Conservation (phyloP, 2,797 vertebrate genomes). For the Rhinichthys osculus region DNA sequence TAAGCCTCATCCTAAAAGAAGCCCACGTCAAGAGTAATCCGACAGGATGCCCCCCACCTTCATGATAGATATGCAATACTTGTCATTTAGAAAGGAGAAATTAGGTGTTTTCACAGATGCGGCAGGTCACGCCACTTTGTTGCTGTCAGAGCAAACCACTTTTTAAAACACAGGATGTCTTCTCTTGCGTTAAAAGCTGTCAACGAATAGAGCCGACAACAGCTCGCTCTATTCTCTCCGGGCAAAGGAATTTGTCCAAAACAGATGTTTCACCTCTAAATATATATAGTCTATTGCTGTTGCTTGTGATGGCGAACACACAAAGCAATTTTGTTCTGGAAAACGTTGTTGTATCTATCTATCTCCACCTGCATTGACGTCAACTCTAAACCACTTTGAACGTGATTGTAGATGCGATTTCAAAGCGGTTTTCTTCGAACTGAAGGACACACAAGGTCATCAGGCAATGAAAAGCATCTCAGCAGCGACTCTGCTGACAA, state of each 20-base stretch:
- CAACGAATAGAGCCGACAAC: slow-evolving; percentile 62
- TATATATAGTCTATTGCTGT: slow-evolving; percentile 14
- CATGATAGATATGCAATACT: slow-evolving; percentile 54
- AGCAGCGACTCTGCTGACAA: background rate
- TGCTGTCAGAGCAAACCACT: slow-evolving; percentile 66
- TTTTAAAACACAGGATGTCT: slow-evolving; percentile 53
- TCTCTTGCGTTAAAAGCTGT: slow-evolving; percentile 54
- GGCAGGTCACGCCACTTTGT: slow-evolving; percentile 72
- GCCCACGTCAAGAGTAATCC: background rate
- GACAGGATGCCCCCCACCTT: slow-evolving; percentile 13
- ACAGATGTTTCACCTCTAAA: slow-evolving; percentile 56
- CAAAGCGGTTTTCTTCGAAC: slow-evolving; percentile 26
- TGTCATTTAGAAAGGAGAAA: slow-evolving; percentile 70
- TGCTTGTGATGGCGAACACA: slow-evolving; percentile 15
- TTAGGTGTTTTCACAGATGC: slow-evolving; percentile 66
- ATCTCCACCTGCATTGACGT: slow-evolving; percentile 27
- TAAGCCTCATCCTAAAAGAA: slow-evolving; percentile 54
- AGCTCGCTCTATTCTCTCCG: slow-evolving; percentile 35
- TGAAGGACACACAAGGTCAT: slow-evolving; percentile 18
- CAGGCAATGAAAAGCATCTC: slow-evolving; percentile 24
- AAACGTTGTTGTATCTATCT: background rate
- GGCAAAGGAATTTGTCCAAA: slow-evolving; percentile 55
- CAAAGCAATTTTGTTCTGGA: slow-evolving; percentile 23
- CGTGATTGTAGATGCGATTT: background rate
- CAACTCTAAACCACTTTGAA: slow-evolving; percentile 33